A percentile compares a stretch with the other conserved stretches of the same genome.
phyloP scores from a whole-genome alignment of 2,113 vertebrate genomes.

The Nannobrachium achirus region DNA sequence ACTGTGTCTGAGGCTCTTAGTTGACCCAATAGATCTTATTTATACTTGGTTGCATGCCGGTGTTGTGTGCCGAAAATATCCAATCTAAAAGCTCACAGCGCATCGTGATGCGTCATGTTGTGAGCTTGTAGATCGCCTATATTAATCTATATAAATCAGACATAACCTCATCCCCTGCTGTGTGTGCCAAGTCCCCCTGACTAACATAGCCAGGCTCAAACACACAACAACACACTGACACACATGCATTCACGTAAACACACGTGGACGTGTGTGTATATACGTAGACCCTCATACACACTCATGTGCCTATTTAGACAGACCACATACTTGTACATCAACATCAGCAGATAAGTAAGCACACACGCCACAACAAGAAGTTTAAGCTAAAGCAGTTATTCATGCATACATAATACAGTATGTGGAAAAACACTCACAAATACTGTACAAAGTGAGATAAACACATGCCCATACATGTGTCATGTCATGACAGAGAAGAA shows the following conservation, averaged over 20 bases:
- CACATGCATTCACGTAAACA: neutral
- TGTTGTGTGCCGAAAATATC: too few relatives aligned
- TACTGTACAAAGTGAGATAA: neutral
- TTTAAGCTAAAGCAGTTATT: neutral
- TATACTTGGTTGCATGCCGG: too few relatives aligned
- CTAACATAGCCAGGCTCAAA: slow-evolving; percentile 13
- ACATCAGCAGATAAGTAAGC: neutral
- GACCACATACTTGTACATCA: neutral
- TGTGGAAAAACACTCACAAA: neutral
- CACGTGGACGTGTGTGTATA: neutral
- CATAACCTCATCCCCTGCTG: slow-evolving; percentile 25
- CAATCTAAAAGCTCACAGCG: too few relatives aligned
- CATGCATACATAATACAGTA: neutral
- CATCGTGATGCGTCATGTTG: too few relatives aligned
- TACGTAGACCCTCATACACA: neutral
- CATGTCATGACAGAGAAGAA: neutral
- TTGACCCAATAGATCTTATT: too few relatives aligned
- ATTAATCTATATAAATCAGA: neutral
- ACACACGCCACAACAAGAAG: slow-evolving; percentile 1
- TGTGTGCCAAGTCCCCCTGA: slow-evolving; percentile 25
- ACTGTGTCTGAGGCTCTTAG: too few relatives aligned
- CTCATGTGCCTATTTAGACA: neutral
- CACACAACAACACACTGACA: neutral
- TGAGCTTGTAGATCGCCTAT: too few relatives aligned
- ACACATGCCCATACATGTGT: neutral